Base-by-base conservation (phyloP, 2,888 invertebrate genomes). In the Anorthoa munda region DNA sequence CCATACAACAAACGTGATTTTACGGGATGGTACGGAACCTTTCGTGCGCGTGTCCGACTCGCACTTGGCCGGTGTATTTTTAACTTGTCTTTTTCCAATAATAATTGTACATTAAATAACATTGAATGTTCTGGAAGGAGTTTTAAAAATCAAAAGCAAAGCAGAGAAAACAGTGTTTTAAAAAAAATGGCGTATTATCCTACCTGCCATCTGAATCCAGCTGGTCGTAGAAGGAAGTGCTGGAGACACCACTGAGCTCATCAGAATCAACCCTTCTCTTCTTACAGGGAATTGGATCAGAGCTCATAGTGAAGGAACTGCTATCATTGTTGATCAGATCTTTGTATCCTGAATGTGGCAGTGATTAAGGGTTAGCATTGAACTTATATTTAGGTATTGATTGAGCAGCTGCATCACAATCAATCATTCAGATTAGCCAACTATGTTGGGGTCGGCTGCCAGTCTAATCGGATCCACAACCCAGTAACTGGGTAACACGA, bases 191-290 rank as follows among this genome's bases (percentile, higher is more conserved):
- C 1, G n/a, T 17, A 31, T 9, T 17, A 15, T 11, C 21, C 1
- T 76, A 93, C 91, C 92, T 92, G 88, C 90, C 86, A 66, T 93
- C 92, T 2, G 91, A 90, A 53, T 93, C 92, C 11, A 89, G 50
- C 18, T 90, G 88, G 13, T 93, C 93, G 45, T 86, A 89, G 66
- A 86, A 87, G 0, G 91, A 90, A 0, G 86, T 75, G 63, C 84
- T 90, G 23, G 90, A 88, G 0, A 87, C 86, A 4, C 79, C 90
- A 11, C 89, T 92, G n/a, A 84, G 66, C 26, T 91, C 90, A 26
- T 92, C 93, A 0, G 90, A 89, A 74, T 94, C 92, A 0, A 93
- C 83, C 0, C 93, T 88, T 11, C 91, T 87, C 82, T 93, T 94
- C 88, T 95, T 95, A 64, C 85, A 83, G 4, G 91, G 91, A 2